Conservation (phyloP, 2,888 invertebrate species). For the Drosophila prostipennis region DNA sequence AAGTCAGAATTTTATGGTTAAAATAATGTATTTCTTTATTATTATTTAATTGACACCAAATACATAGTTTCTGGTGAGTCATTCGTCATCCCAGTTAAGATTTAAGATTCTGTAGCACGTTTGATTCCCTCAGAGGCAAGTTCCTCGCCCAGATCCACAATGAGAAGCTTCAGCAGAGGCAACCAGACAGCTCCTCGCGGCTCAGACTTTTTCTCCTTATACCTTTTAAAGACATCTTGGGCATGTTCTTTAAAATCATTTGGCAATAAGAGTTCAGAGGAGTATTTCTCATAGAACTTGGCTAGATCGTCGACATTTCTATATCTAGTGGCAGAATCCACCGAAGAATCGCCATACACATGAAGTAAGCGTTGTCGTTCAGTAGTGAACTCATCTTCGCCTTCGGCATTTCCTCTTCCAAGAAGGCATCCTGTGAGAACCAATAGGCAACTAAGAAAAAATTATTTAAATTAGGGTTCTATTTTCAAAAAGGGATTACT, state of each 20-base stretch:
- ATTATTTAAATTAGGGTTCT: rapidly evolving
- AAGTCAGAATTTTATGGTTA: too few species aligned
- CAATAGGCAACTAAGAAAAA: not conserved
- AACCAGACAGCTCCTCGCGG: not conserved
- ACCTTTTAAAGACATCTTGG: not conserved
- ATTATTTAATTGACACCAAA: too few species aligned
- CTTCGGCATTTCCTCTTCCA: not conserved
- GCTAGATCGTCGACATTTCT: not conserved
- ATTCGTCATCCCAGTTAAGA: not conserved
- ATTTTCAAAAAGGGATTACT: not conserved
- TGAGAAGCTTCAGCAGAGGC: not conserved
- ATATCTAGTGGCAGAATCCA: not conserved
- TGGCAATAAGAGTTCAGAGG: too few species aligned
- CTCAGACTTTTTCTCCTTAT: not conserved
- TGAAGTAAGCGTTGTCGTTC: not conserved
- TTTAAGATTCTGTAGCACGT: not conserved
- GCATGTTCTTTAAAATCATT: not conserved
- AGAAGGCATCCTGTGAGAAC: not conserved
- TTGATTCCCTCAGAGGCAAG: not conserved
- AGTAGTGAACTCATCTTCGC: not conserved
- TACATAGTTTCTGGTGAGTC: too few species aligned
- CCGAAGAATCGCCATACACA: not conserved
- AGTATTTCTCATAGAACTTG: not conserved
- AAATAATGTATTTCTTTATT: too few species aligned
- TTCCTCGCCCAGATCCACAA: not conserved